These are phyloP conservation scores for Poecilia velifera DNA, from an alignment of 2,797 vertebrate species.

Conservation along the genomic window DNA sequence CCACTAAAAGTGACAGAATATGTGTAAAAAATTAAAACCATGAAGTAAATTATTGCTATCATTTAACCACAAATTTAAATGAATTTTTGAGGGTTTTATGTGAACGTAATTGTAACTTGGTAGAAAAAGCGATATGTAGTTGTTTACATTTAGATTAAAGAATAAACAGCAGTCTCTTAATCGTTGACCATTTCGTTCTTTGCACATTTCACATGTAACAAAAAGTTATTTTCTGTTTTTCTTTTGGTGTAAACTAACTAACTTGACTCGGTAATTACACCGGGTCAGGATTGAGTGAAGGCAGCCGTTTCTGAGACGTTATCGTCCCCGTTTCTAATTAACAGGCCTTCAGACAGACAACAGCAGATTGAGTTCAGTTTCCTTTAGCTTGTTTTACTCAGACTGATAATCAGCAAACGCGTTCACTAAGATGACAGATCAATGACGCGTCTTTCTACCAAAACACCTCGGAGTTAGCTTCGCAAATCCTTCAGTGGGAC, in stretches of 20 bases:
- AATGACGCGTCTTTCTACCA: not conserved
- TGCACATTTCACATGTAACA: not conserved
- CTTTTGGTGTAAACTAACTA: not conserved
- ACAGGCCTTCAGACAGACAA: constrained; percentile 27
- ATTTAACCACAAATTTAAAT: not conserved
- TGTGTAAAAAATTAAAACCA: not conserved
- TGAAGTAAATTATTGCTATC: not conserved
- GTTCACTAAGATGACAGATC: constrained; percentile 15
- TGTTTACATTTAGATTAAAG: too few species aligned
- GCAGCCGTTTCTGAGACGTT: constrained; percentile 35
- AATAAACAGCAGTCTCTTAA: not conserved
- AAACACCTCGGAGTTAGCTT: not conserved
- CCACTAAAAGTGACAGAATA: not conserved
- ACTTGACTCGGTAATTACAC: not conserved
- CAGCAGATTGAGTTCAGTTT: constrained; percentile 44
- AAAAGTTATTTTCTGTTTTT: not conserved
- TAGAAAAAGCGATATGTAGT: not conserved
- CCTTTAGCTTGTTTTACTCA: constrained; percentile 23
- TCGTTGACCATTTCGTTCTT: not conserved
- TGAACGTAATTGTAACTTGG: not conserved
- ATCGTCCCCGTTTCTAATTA: constrained; percentile 63
- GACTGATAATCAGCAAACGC: constrained; percentile 13
- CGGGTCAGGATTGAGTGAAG: constrained; percentile 3
- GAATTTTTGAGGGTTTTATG: not conserved
- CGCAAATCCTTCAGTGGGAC: not conserved